Evolutionary conservation across 2,888 invertebrate species (phyloP), one percentile per base, ranked within the genome.

Genomic region (Pyrocoelia pectoralis): DNA sequence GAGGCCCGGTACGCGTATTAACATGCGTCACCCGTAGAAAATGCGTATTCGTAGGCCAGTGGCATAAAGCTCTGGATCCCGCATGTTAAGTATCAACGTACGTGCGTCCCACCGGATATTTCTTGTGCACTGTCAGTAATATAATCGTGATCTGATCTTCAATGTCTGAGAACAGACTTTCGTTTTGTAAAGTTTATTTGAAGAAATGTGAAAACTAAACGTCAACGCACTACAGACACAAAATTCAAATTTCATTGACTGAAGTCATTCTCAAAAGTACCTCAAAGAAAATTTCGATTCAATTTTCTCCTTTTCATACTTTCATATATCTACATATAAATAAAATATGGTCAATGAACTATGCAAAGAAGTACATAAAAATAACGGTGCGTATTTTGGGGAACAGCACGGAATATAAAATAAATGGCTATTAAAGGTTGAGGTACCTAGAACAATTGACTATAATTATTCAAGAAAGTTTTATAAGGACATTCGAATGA

Each of bases 41-140:
- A 53, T 63, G 65, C 66, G 71, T 70, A 72, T 72, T 72, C 67
- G 70, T 69, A 71, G 70, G 72, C 72, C 65, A 70, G 66, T 69
- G 67, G 70, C 72, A 71, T 70, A 68, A 67, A 62, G 76, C 72
- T 76, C 74, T 72, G 76, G 72, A 73, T 74, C 73, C n/a, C 73
- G 79, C 76, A 79, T 79, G 77, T 75, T 77, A 78, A 79, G 74
- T 72, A 74, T 68, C 68, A 66, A 63, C 69, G 66, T 76, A 77
- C 77, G 75, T 77, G 76, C 73, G 72, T 72, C 70, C 71, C 73
- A 72, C 75, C 73, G 73, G 74, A 72, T 72, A 61, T 65, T 65
- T 65, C 61, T 65, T 60, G 60, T 65, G 65, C 65, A 60, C 65
- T 60, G 61, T 60, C 61, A 65, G 59, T 65, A 53, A 46, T 65